These are phyloP conservation scores for Phataginus tricuspis DNA, from an alignment of 2,797 vertebrate species.

Conservation along the genomic window DNA sequence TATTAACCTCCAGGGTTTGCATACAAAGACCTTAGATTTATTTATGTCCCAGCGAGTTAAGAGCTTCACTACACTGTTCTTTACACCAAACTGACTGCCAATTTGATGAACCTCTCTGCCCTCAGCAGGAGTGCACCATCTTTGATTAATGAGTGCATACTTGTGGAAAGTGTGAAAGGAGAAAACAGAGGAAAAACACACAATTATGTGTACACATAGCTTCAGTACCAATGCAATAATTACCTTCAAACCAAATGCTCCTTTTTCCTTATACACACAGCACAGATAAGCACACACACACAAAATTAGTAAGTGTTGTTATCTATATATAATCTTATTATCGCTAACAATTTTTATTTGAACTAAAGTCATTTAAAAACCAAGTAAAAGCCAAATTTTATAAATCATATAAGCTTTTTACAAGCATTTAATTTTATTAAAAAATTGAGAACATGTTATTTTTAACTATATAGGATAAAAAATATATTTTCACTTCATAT, in stretches of 20 bases:
- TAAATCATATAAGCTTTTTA: conserved; percentile 46
- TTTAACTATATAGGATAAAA: conserved; percentile 15
- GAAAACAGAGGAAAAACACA: conserved; percentile 86
- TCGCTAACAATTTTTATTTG: conserved; percentile 33
- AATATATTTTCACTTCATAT: conserved; percentile 13
- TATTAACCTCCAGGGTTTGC: conserved; percentile 97
- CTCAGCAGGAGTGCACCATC: conserved; percentile 91
- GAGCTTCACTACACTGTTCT: conserved; percentile 90
- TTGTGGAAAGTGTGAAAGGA: conserved; percentile 89
- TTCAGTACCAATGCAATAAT: conserved; percentile 72
- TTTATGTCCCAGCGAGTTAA: conserved; percentile 92
- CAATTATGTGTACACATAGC: conserved; percentile 84
- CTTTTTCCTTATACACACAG: conserved; percentile 32
- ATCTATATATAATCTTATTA: conserved; percentile 31
- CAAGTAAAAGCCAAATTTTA: conserved; percentile 32
- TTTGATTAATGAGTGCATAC: conserved; percentile 95
- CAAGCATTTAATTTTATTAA: conserved; percentile 12
- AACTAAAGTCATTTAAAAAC: conserved; percentile 55
- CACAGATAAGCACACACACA: neutral
- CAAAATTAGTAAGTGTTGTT: conserved; percentile 49
- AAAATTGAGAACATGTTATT: neutral
- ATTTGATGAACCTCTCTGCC: conserved; percentile 95
- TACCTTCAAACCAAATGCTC: conserved; percentile 73
- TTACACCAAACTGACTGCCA: conserved; percentile 93
- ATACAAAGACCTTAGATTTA: conserved; percentile 96